Evolutionary conservation across 2,113 vertebrate genomes (phyloP).

Genomic region (Rhizomys pruinosus): DNA sequence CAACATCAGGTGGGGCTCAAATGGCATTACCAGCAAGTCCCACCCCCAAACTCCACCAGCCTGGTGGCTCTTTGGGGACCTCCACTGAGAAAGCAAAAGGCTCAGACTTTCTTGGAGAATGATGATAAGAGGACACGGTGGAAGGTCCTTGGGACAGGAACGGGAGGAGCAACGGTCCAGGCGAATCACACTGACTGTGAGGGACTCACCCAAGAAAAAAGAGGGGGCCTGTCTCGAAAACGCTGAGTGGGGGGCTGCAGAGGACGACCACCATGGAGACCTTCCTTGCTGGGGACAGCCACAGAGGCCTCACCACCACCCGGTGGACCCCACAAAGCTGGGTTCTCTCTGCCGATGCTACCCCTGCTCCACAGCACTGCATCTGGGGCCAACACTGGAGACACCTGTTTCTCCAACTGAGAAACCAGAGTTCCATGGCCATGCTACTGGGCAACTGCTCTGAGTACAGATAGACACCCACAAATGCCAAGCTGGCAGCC

Average conservation of each 20-base stretch:
- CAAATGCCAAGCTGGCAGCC: not conserved
- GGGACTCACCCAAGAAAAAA: not conserved
- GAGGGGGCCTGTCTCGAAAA: not conserved
- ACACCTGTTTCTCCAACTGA: conserved; percentile 37
- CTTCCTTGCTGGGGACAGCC: no score
- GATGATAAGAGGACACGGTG: not conserved
- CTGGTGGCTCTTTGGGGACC: not conserved
- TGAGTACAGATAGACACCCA: not conserved
- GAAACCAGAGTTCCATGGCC: not conserved
- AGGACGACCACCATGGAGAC: not conserved
- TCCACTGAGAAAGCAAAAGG: not conserved
- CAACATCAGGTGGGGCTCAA: not conserved
- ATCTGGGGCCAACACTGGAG: conserved; percentile 22
- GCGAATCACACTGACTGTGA: no score
- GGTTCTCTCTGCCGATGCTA: no score
- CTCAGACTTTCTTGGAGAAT: not conserved
- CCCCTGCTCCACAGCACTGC: no score
- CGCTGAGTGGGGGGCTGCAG: not conserved
- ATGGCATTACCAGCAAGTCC: no score
- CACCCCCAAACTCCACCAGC: not conserved
- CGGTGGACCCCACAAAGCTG: not conserved
- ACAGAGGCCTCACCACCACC: not conserved
- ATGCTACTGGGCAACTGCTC: accelerated
- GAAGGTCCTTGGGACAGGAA: not conserved
- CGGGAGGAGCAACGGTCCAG: accelerated